Evolutionary conservation across 2,113 vertebrate genomes (phyloP).

Genomic region (Herpailurus yagouaroundi): DNA sequence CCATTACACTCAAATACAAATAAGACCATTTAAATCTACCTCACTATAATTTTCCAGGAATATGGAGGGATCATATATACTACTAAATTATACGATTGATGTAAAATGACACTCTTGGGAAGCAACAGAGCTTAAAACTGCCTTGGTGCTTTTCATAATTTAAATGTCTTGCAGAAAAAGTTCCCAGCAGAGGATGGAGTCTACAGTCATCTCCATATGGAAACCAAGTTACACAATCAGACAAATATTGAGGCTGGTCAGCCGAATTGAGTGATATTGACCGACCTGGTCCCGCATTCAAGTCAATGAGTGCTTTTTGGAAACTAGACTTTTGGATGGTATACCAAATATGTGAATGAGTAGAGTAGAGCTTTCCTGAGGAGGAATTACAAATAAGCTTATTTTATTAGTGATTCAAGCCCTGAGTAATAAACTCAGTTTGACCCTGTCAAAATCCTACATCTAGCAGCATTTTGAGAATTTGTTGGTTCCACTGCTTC

Average conservation of each 20-base stretch:
- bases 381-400: constrained; percentile 44
- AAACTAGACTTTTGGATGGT: not conserved
- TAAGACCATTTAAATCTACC: not conserved
- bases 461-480: constrained; percentile 71
- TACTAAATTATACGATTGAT: not conserved
- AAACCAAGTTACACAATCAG: not conserved
- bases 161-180: constrained; percentile 7
- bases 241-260: not conserved
- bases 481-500: constrained; percentile 29
- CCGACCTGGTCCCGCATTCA: not conserved
- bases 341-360: not conserved
- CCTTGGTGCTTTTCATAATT: not conserved
- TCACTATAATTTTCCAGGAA: not conserved
- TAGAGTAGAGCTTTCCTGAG: not conserved
- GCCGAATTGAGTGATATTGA: not conserved
- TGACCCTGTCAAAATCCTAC: constrained; percentile 58
- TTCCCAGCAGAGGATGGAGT: not conserved
- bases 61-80: not conserved
- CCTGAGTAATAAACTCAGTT: constrained; percentile 69
- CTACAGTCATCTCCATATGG: not conserved
- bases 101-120: not conserved
- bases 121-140: not conserved
- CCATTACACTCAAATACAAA: not conserved
- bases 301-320: not conserved
- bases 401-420: constrained; percentile 48